phyloP scores from a whole-genome alignment of 2,888 invertebrate species.

The Artemia sp. region DNA sequence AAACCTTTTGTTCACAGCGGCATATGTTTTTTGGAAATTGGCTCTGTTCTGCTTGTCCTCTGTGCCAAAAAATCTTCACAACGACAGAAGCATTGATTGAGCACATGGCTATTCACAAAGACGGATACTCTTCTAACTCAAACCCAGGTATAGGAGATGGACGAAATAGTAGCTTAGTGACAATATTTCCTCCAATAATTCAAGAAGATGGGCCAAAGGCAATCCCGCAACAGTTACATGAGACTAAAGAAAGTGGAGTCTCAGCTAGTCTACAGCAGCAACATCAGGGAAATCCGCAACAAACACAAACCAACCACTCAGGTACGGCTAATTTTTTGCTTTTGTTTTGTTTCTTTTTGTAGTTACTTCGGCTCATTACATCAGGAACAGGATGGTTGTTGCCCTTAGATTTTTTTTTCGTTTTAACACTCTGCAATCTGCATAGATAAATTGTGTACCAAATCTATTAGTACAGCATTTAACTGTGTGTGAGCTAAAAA shows the following conservation, averaged over 20 bases:
- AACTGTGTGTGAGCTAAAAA: no score
- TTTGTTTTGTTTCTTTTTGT: no score
- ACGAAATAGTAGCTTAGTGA: background rate
- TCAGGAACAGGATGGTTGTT: no score
- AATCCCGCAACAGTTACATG: background rate
- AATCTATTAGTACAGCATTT: no score
- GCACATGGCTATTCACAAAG: constrained; percentile 89
- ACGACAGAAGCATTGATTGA: constrained; percentile 84
- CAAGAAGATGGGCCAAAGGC: background rate
- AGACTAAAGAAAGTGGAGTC: background rate
- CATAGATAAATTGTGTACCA: no score
- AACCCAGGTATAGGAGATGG: background rate
- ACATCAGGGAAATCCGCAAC: no score
- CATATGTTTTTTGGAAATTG: constrained; percentile 86
- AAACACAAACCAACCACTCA: no score
- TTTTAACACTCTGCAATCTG: no score
- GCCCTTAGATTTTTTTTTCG: no score
- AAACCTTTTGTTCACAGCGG: constrained; percentile 51
- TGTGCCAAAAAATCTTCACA: constrained; percentile 84
- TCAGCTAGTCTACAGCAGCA: no score
- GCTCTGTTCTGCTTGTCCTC: constrained; percentile 75
- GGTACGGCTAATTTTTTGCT: no score
- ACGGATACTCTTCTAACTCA: constrained; percentile 30
- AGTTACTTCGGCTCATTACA: no score
- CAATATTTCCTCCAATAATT: constrained; percentile 2